Evolutionary conservation across 1,140 invertebrate genomes (phyloP).

Genomic region (Tetramorium alpestre): DNA sequence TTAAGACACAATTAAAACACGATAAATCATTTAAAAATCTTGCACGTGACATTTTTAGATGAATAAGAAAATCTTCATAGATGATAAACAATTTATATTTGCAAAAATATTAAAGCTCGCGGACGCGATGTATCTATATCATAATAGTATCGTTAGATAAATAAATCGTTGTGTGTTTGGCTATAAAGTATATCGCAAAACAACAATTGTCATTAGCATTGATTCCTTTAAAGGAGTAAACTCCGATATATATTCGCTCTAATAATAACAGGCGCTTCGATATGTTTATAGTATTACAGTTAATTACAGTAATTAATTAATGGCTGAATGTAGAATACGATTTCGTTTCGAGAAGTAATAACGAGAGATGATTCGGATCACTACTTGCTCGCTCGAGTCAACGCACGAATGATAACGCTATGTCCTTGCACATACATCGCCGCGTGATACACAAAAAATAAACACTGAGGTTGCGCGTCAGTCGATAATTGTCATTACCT

Average conservation of each 20-base stretch:
- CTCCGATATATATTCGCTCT: background rate
- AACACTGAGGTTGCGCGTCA: background rate
- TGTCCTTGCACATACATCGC: background rate
- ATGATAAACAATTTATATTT: background rate
- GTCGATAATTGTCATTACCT: background rate
- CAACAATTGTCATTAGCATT: background rate
- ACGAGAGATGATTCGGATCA: background rate
- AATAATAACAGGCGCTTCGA: background rate
- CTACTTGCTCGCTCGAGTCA: background rate
- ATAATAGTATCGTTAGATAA: background rate
- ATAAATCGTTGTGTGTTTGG: background rate
- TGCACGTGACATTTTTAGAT: background rate
- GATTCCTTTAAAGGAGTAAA: background rate
- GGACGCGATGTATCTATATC: background rate
- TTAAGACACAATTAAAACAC: background rate
- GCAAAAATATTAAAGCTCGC: background rate
- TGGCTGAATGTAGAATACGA: background rate
- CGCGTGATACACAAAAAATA: background rate
- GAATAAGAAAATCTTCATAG: background rate
- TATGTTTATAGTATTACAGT: background rate
- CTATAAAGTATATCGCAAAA: background rate
- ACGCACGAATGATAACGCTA: background rate
- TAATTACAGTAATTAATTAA: conserved; percentile 9
- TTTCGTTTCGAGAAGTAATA: background rate
- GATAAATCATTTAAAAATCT: background rate